Conservation (phyloP, 2,113 vertebrate genomes). For the Poicephalus meyeri region DNA sequence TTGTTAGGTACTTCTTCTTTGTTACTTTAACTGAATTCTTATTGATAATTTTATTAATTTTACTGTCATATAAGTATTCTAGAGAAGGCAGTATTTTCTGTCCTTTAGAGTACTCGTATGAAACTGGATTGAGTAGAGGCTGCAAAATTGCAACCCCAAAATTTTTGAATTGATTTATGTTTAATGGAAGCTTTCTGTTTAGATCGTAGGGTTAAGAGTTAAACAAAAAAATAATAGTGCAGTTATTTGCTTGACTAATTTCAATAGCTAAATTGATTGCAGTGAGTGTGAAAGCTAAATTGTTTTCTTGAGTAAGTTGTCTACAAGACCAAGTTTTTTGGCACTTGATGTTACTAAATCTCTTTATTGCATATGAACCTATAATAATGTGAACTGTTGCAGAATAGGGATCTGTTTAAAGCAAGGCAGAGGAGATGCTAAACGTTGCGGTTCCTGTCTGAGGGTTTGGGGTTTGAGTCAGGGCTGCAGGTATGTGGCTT, state of each 20-base stretch:
- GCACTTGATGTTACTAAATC: background rate
- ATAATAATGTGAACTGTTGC: background rate
- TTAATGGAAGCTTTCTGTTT: background rate
- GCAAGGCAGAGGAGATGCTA: background rate
- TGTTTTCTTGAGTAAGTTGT: background rate
- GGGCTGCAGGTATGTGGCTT: background rate
- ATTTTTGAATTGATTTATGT: background rate
- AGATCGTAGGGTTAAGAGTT: background rate
- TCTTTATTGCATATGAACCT: background rate
- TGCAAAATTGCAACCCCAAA: background rate
- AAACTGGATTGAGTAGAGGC: background rate
- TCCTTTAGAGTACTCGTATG: background rate
- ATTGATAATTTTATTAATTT: background rate
- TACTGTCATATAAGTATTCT: background rate
- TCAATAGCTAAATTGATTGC: background rate
- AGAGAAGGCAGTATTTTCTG: background rate
- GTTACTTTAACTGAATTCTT: background rate
- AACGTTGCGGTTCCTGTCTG: background rate
- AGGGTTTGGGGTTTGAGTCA: background rate
- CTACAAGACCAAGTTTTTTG: background rate
- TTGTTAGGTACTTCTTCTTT: background rate
- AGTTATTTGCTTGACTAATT: background rate
- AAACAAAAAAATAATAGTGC: background rate
- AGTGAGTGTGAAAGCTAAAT: background rate
- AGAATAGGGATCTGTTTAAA: background rate